Evolutionary conservation across 2,797 vertebrate genomes (phyloP), one percentile per base, ranked within the genome.

Genomic region (Enteromius fasciolatus): DNA sequence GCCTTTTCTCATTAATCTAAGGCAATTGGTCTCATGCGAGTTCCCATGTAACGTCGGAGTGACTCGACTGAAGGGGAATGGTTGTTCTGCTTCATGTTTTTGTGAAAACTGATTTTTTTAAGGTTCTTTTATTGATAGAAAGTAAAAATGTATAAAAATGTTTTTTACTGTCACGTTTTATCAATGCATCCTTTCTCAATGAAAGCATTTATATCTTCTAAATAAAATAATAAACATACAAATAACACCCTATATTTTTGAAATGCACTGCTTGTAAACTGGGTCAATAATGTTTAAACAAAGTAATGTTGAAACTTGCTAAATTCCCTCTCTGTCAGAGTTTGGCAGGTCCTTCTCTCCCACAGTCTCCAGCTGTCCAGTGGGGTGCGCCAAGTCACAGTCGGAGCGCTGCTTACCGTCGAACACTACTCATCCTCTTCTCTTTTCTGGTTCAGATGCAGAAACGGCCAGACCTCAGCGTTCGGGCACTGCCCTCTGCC

Each of bases 301-400:
- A 74, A 74, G 31, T 70, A 46, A 28, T 46, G n/a, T 17, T 54
- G 25, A 72, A 74, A 74, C 50, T 36, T 52, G 48, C 28, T 6
- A 33, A 52, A 52, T 87, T 88, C 84, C 87, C 85, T 75, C 84
- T 89, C 80, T 85, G 92, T 84, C 92, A 86, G 92, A 33, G 94
- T 91, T 91, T 97, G 97, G 96, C 96, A 97, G 93, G 66, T 66
- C 90, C 90, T 94, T 93, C 91, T 92, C 90, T 94, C 94, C 93
- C 94, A 87, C 91, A 94, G 94, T 93, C 96, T 96, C 96, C 96
- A 98, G 96, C 96, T 98, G 97, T 97, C 97, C 95, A 92, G 92
- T 31, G 88, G 96, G 96, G 94, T 94, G 93, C 94, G 97, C 96
- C 97, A 99, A 98, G 96, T 96, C 97, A 95, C 96, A 98, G 96